Conservation (phyloP, 2,797 vertebrate genomes). For the Neosilurus hyrtlii region DNA sequence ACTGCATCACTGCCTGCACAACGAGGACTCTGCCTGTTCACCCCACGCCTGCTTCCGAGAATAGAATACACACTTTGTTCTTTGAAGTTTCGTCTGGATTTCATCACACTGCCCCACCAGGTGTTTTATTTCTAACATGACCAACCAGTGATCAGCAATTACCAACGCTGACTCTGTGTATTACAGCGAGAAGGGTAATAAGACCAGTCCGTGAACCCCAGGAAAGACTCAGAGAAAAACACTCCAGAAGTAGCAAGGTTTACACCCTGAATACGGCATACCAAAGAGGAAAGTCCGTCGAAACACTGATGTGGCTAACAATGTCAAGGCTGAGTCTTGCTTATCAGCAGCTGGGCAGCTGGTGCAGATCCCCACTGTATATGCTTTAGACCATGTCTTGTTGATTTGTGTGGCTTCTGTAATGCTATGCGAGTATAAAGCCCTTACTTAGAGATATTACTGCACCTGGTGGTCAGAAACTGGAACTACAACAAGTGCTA, state of each 20-base stretch:
- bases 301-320: constrained; percentile 30
- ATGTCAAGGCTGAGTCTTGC: not conserved
- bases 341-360: not conserved
- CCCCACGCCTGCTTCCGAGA: not conserved
- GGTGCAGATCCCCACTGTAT: not conserved
- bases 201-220: not conserved
- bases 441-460: not conserved
- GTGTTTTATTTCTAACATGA: not conserved
- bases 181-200: not conserved
- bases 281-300: constrained; percentile 4
- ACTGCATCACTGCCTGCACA: constrained; percentile 4
- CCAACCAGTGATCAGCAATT: not conserved
- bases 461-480: not conserved
- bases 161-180: not conserved
- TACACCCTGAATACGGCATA: constrained; percentile 23
- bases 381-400: not conserved
- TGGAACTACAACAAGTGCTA: not conserved
- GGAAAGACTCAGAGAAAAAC: not conserved
- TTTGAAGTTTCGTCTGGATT: not conserved
- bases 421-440: not conserved
- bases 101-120: not conserved
- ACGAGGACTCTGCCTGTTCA: not conserved
- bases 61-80: not conserved
- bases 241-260: constrained; percentile 5
- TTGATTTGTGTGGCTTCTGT: not conserved